Evolutionary conservation across 2,888 invertebrate genomes (phyloP), one percentile per base, ranked within the genome.

Genomic region (Sylvicola cinctus): DNA sequence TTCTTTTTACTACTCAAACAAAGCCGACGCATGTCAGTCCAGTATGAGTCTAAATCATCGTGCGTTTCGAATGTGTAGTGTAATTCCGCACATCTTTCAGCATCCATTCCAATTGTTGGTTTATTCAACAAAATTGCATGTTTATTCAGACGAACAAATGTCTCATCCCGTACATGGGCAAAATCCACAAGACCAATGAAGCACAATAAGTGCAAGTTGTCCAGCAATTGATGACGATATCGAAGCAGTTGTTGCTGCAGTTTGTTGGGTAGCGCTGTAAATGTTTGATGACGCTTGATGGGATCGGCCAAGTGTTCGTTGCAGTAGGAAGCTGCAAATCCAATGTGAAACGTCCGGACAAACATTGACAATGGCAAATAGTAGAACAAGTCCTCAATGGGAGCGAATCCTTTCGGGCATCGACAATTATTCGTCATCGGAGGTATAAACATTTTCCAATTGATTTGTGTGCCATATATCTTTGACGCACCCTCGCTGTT

Each of bases 361-460:
- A 79, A 73, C n/a, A 80, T 45, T 0, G 68, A 70, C 1, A 83
- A 49, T 0, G 83, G 84, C 45, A 83, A 57, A 2, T 74, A 62
- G 4, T 75, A 55, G 5, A 80, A 54, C 2, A 76, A 51, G 47
- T 84, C 81, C 41, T 70, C 67, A 39, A 79, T 57, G 33, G 75
- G 57, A 17, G 69, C 60, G 79, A 81, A 81, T 8, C 79, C 78
- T 6, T 47, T 28, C 2, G 61, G 60, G 58, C 69, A 74, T 12
- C 64, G 66, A 49, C 47, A 40, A 46, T 74, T 69, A 30, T 50
- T 45, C 0, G 70, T 70, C 30, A 80, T 46, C 0, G 78, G 75
- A 1, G 74, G 67, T 11, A 83, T 56, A 48, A 79, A 80, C 55
- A 73, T 74, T 49, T 69, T 73, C 76, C 78, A 80, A 42, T 58